phyloP scores from a whole-genome alignment of 1,140 invertebrate species.

The Pachypeltis micranthus region DNA sequence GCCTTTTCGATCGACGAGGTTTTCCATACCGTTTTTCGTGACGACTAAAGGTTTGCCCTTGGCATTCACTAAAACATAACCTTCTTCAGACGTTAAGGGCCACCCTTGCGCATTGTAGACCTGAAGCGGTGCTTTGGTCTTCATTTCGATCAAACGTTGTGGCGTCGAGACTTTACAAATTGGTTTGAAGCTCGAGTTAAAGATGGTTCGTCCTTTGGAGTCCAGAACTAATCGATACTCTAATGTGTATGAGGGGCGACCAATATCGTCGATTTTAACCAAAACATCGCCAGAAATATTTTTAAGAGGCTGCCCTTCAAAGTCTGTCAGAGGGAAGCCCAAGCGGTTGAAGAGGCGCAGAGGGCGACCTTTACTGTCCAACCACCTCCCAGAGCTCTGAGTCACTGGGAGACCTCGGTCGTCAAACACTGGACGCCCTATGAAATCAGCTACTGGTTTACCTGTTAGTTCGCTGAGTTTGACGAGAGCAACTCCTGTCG shows the following conservation, averaged over 20 bases:
- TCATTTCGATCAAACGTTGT: not conserved
- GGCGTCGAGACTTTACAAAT: not conserved
- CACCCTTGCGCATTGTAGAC: not conserved
- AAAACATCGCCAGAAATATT: not conserved
- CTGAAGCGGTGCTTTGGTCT: not conserved
- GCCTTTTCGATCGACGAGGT: not conserved
- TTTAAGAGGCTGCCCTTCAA: not conserved
- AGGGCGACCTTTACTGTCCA: slow-evolving; percentile 3
- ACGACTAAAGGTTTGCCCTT: not conserved
- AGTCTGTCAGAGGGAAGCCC: slow-evolving; percentile 8
- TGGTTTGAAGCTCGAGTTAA: not conserved
- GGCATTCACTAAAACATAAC: not conserved
- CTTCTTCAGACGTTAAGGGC: not conserved
- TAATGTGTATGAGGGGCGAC: not conserved
- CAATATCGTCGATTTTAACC: not conserved
- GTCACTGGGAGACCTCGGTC: not conserved
- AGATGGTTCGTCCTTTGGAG: not conserved
- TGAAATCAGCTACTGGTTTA: not conserved
- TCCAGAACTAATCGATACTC: not conserved
- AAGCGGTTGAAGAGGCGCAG: not conserved
- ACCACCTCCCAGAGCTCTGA: not conserved
- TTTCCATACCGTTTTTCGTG: slow-evolving; percentile 9
- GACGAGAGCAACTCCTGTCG: not conserved
- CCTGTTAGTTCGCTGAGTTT: not conserved
- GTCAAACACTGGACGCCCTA: slow-evolving; percentile 8